Percentiles rank a stretch among this genome's conserved stretches.
Conservation (phyloP, 2,113 vertebrate species). For the Eira barbara region DNA sequence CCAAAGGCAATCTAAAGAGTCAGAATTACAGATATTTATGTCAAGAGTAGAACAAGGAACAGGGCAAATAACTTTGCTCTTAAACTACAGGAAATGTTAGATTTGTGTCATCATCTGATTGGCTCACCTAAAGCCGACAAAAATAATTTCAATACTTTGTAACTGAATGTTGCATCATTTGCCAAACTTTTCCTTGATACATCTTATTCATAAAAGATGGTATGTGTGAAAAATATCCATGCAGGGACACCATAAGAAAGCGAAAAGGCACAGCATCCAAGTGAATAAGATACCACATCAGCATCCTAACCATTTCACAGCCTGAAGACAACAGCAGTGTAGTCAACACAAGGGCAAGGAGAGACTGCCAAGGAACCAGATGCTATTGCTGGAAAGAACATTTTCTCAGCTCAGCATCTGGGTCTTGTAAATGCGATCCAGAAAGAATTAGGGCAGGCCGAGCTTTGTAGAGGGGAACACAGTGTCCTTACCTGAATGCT, state of each 20-base stretch:
- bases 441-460: conserved; percentile 55
- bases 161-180: neutral
- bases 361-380: conserved; percentile 81
- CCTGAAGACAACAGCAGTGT: conserved; percentile 76
- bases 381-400: conserved; percentile 78
- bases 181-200: conserved; percentile 14
- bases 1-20: neutral
- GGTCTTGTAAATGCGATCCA: conserved; percentile 68
- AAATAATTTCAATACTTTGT: neutral
- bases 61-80: neutral
- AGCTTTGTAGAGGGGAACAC: neutral
- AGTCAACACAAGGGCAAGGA: conserved; percentile 72
- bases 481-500: neutral
- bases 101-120: neutral
- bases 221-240: conserved; percentile 44
- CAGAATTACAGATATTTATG: neutral
- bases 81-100: neutral
- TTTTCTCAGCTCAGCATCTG: conserved; percentile 78
- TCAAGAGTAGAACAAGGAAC: neutral
- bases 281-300: conserved; percentile 80
- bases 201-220: conserved; percentile 47
- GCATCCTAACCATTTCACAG: conserved; percentile 79
- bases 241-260: conserved; percentile 49
- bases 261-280: conserved; percentile 67
- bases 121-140: neutral